These are phyloP conservation scores for Lasioglossum calceatum DNA, from an alignment of 2,888 invertebrate genomes.

Conservation along the genomic window DNA sequence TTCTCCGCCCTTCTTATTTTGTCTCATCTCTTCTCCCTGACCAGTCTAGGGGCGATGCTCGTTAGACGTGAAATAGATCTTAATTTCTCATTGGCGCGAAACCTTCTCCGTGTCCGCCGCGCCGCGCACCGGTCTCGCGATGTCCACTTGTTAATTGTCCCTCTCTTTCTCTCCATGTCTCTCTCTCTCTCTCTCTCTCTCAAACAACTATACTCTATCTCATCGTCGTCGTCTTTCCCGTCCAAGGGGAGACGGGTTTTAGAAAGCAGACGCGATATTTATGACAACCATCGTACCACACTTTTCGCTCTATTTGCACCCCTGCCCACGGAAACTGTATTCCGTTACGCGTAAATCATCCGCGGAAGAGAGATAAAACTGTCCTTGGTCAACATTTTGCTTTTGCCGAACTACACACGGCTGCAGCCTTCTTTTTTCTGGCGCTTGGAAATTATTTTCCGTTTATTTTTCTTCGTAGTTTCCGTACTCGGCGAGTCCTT, in stretches of 20 bases:
- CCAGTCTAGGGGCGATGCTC: slow-evolving; percentile 44
- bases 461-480: not conserved
- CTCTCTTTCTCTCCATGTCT: no score
- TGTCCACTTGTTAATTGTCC: not conserved
- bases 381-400: not conserved
- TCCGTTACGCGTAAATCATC: slow-evolving; percentile 42
- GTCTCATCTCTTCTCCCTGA: not conserved
- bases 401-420: not conserved
- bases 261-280: slow-evolving; percentile 52
- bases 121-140: not conserved
- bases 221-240: not conserved
- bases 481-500: not conserved
- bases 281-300: slow-evolving; percentile 29
- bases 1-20: slow-evolving; percentile 52
- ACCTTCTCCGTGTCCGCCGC: slow-evolving; percentile 8
- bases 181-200: not conserved
- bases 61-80: slow-evolving; percentile 61
- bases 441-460: not conserved
- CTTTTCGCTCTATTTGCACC: slow-evolving; percentile 9
- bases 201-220: not conserved
- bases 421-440: not conserved
- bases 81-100: slow-evolving; percentile 51
- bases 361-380: not conserved
- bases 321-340: slow-evolving; percentile 1
- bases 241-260: slow-evolving; percentile 32